These are phyloP conservation scores for Umimayanthus chanpuru DNA, from an alignment of 92 coral and sea anemone genomes.

Conservation along the genomic window DNA sequence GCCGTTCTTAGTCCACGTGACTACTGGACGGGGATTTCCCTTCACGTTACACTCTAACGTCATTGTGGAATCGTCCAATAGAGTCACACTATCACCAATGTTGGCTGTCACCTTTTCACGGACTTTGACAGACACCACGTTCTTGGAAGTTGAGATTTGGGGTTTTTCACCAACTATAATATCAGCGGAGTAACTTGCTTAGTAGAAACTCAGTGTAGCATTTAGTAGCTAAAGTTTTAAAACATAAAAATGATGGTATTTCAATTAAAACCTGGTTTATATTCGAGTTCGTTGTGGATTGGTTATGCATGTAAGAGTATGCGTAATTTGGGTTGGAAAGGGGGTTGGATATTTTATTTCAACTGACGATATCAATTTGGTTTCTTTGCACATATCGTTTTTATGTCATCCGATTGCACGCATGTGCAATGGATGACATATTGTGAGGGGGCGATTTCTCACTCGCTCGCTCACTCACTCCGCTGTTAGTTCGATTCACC, in stretches of 20 bases:
- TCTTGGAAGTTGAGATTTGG: constrained; percentile 1
- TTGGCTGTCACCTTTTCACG: background rate
- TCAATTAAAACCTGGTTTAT: too few relatives aligned
- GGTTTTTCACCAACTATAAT: constrained; percentile 19
- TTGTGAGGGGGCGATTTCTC: too few relatives aligned
- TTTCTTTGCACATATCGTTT: too few relatives aligned
- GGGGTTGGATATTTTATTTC: too few relatives aligned
- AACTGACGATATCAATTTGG: too few relatives aligned
- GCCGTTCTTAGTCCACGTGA: constrained; percentile 11
- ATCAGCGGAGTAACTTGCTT: background rate
- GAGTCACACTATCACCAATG: background rate
- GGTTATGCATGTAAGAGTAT: too few relatives aligned
- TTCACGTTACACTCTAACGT: background rate
- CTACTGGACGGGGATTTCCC: constrained; percentile 4
- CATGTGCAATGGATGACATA: too few relatives aligned
- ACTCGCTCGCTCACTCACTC: too few relatives aligned
- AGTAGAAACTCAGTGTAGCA: background rate
- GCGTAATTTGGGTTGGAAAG: too few relatives aligned
- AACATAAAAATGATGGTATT: background rate
- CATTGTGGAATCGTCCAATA: constrained; percentile 8
- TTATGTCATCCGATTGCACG: too few relatives aligned
- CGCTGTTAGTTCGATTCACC: too few relatives aligned
- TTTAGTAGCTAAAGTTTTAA: background rate
- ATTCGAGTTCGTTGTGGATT: too few relatives aligned
- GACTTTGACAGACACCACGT: constrained; percentile 5